Conservation (phyloP, 2,888 invertebrate genomes). For the Cataglyphis livida region DNA sequence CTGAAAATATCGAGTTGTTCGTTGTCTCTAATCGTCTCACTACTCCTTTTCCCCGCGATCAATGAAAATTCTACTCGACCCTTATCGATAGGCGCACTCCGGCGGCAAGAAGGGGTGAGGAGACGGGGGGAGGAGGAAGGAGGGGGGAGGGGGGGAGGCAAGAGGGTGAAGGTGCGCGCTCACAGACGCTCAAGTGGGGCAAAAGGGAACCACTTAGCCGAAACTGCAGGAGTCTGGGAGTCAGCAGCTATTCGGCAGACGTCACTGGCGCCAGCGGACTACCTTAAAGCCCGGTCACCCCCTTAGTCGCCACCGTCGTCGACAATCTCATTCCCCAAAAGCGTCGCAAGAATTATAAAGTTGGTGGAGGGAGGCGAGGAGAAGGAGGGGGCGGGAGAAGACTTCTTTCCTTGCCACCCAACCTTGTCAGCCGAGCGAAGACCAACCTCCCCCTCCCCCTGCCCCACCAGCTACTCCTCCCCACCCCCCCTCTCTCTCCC, state of each 20-base stretch:
- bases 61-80: conserved; percentile 59
- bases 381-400: conserved; percentile 56
- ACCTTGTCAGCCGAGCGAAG: conserved; percentile 64
- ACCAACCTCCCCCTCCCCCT: conserved; percentile 40
- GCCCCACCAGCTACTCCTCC: background rate
- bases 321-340: conserved; percentile 84
- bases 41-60: conserved; percentile 24
- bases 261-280: conserved; percentile 84
- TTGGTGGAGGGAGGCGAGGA: conserved; percentile 75
- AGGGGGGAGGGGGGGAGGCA: background rate
- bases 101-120: background rate
- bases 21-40: background rate
- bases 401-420: conserved; percentile 67
- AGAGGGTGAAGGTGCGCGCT: conserved; percentile 65
- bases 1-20: conserved; percentile 1
- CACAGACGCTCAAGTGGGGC: conserved; percentile 72
- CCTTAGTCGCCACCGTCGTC: conserved; percentile 62
- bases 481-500: background rate
- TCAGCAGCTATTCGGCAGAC: conserved; percentile 84
- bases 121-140: too few relatives aligned
- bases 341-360: conserved; percentile 85
- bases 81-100: conserved; percentile 43
- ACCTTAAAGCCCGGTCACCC: conserved; percentile 79
- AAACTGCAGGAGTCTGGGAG: conserved; percentile 83
- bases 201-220: conserved; percentile 82